phyloP scores from a whole-genome alignment of 1,140 invertebrate species.

The Apis dorsata region DNA sequence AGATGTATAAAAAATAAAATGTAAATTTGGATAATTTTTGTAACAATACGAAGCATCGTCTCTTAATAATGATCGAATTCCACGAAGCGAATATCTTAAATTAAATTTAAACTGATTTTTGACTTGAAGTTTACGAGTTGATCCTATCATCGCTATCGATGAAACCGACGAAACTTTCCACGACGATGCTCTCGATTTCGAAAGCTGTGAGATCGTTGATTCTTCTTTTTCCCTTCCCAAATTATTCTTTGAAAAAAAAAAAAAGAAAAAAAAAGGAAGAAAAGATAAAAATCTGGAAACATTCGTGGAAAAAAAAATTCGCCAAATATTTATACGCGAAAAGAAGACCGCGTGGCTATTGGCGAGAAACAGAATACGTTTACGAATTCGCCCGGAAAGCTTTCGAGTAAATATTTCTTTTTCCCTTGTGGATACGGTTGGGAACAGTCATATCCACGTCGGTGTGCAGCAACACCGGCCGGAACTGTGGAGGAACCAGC shows the following conservation, averaged over 20 bases:
- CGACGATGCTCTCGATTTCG: neutral
- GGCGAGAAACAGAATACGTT: neutral
- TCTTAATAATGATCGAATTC: no score
- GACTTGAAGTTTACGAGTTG: no score
- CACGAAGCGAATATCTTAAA: no score
- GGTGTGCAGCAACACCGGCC: neutral
- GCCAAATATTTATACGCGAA: constrained; percentile 32
- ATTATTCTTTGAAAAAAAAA: neutral
- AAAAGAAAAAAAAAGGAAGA: no score
- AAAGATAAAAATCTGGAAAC: neutral
- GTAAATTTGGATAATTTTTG: no score
- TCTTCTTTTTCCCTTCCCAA: neutral
- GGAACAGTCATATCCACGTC: neutral
- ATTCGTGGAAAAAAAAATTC: constrained; percentile 21
- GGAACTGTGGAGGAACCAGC: neutral
- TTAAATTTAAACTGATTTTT: no score
- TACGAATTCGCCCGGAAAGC: neutral
- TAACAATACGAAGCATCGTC: no score
- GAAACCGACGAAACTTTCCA: neutral
- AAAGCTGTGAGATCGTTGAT: neutral
- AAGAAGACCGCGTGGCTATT: neutral
- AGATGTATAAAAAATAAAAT: no score
- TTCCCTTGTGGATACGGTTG: neutral
- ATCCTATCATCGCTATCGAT: no score
- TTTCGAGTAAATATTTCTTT: constrained; percentile 28